Percentiles rank a stretch among this genome's conserved stretches.
phyloP scores from a whole-genome alignment of 2,888 invertebrate species.

The Ophonus ardosiacus region DNA sequence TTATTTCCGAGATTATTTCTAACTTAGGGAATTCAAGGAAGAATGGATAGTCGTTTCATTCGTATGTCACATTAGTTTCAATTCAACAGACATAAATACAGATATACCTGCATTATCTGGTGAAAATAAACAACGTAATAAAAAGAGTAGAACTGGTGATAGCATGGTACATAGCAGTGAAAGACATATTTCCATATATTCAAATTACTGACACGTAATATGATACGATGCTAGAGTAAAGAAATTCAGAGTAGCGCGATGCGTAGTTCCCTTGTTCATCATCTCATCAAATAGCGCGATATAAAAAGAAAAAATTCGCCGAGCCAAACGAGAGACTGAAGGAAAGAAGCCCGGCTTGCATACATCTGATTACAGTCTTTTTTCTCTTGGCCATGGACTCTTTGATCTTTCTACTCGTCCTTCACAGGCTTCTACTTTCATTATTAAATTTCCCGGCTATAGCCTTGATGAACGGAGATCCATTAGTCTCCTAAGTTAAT shows the following conservation, averaged over 20 bases:
- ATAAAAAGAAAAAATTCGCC: constrained; percentile 39
- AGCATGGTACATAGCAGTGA: neutral
- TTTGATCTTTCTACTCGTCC: constrained; percentile 56
- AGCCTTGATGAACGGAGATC: constrained; percentile 55
- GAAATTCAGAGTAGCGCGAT: constrained; percentile 26
- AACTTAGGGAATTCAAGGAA: no score
- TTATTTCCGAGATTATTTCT: no score
- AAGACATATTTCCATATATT: constrained; percentile 42
- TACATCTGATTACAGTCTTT: constrained; percentile 61
- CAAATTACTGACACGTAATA: constrained; percentile 26
- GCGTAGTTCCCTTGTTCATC: constrained; percentile 47
- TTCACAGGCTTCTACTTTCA: constrained; percentile 60
- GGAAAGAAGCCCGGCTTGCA: constrained; percentile 51
- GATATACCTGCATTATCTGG: neutral
- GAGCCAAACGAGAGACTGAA: constrained; percentile 40
- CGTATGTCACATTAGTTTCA: no score
- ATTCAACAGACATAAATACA: neutral
- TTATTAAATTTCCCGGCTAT: constrained; percentile 59
- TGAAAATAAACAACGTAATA: neutral
- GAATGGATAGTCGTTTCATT: no score
- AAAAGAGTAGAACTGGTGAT: neutral
- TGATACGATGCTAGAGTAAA: constrained; percentile 23
- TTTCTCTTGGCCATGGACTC: constrained; percentile 23
- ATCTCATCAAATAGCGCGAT: constrained; percentile 50
- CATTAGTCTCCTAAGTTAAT: constrained; percentile 60